phyloP scores from a whole-genome alignment of 2,113 vertebrate species.

The Ahaetulla prasina region DNA sequence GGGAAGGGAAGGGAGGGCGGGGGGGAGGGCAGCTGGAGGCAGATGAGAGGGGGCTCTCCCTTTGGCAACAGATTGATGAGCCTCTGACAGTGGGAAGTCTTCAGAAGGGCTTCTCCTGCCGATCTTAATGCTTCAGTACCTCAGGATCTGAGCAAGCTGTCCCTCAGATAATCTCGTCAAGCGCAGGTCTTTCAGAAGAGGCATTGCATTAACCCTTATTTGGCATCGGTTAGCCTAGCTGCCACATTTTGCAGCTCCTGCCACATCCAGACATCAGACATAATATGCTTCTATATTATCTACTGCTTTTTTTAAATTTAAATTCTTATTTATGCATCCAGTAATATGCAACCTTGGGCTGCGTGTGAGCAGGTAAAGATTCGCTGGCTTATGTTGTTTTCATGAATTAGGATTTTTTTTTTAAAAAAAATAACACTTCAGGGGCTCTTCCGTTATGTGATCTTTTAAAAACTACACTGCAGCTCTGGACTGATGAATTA shows the following conservation, averaged over 20 bases:
- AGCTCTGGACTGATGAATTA: neutral
- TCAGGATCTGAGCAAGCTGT: neutral
- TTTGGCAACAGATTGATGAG: neutral
- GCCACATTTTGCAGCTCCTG: neutral
- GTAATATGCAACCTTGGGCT: neutral
- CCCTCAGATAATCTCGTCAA: neutral
- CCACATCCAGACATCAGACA: neutral
- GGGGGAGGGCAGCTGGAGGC: neutral
- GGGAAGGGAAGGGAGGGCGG: neutral
- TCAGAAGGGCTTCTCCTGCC: neutral
- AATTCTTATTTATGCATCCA: neutral
- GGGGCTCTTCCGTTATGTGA: neutral
- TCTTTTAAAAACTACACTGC: neutral
- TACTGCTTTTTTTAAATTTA: neutral
- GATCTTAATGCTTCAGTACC: neutral
- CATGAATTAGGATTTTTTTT: neutral
- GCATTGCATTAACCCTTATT: neutral
- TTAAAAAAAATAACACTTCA: neutral
- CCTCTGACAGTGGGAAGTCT: neutral
- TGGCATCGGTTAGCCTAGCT: neutral
- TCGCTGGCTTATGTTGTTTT: neutral
- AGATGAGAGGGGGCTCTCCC: neutral
- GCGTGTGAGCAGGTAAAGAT: neutral
- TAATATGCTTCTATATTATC: neutral
- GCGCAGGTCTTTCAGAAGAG: neutral